These are phyloP conservation scores for Haemorhous mexicanus DNA, from an alignment of 2,113 vertebrate species.

Conservation along the genomic window DNA sequence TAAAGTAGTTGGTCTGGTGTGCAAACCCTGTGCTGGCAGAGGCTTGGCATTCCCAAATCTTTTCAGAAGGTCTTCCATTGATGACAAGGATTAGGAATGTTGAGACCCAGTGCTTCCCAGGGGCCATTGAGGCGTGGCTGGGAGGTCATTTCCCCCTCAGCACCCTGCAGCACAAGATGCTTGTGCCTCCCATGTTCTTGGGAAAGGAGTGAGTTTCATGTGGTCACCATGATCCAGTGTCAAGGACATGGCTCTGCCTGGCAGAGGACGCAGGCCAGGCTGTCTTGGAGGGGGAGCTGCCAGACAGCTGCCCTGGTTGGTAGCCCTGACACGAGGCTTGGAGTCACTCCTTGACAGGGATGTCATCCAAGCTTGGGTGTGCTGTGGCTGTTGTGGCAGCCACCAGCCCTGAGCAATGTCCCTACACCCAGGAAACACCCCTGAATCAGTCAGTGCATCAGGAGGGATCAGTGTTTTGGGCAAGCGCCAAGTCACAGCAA, in stretches of 20 bases:
- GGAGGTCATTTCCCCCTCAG: not conserved
- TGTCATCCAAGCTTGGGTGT: not conserved
- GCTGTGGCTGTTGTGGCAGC: not conserved
- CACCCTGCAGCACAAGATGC: not conserved
- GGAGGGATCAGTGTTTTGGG: not conserved
- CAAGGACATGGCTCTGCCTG: not conserved
- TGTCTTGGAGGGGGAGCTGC: not conserved
- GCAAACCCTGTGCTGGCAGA: not conserved
- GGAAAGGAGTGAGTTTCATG: not conserved
- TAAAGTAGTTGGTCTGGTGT: not conserved
- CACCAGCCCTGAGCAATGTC: not conserved
- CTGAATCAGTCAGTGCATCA: rapidly evolving
- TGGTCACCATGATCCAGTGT: rapidly evolving
- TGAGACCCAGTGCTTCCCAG: not conserved
- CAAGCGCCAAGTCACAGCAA: not conserved
- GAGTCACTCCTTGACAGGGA: not conserved
- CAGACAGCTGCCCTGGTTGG: not conserved
- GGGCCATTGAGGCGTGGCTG: rapidly evolving
- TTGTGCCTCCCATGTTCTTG: rapidly evolving
- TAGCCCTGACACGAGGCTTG: not conserved
- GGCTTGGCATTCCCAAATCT: not conserved
- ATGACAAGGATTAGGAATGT: not conserved
- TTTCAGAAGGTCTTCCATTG: not conserved
- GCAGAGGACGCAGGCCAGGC: not conserved
- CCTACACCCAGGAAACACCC: not conserved